Conservation (phyloP, 2,113 vertebrate genomes). For the Eira barbara region DNA sequence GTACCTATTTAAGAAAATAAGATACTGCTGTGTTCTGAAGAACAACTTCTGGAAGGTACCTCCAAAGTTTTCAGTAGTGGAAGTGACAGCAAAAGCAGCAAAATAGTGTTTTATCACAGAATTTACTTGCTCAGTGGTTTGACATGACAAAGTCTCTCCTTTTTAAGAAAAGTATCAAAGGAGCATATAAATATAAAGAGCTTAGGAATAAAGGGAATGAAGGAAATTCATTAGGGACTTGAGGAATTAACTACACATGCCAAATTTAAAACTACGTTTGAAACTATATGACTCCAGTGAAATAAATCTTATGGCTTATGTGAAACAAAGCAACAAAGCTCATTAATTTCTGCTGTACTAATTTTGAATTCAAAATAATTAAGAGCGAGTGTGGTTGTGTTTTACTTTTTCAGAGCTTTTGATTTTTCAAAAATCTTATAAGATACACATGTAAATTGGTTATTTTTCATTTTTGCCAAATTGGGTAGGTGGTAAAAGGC, state of each 20-base stretch:
- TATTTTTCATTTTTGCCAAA: background rate
- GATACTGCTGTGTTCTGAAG: background rate
- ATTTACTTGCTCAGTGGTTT: background rate
- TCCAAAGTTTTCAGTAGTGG: background rate
- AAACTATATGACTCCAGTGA: background rate
- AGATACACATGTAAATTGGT: background rate
- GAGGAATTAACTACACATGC: background rate
- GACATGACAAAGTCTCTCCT: background rate
- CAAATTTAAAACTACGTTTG: slow-evolving; percentile 7
- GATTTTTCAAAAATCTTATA: background rate
- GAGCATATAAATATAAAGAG: background rate
- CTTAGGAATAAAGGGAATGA: background rate
- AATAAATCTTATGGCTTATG: background rate
- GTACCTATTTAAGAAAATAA: background rate
- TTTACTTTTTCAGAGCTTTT: background rate
- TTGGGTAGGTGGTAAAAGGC: background rate
- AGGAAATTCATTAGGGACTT: background rate
- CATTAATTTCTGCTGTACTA: background rate
- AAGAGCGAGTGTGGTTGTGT: background rate
- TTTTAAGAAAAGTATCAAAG: background rate
- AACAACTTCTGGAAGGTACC: background rate
- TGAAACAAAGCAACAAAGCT: background rate
- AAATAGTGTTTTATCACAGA: background rate
- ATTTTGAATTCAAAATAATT: slow-evolving; percentile 30
- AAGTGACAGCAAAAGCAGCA: background rate